Base-by-base conservation (phyloP, 1,140 invertebrate genomes). In the Microplitis mediator region DNA sequence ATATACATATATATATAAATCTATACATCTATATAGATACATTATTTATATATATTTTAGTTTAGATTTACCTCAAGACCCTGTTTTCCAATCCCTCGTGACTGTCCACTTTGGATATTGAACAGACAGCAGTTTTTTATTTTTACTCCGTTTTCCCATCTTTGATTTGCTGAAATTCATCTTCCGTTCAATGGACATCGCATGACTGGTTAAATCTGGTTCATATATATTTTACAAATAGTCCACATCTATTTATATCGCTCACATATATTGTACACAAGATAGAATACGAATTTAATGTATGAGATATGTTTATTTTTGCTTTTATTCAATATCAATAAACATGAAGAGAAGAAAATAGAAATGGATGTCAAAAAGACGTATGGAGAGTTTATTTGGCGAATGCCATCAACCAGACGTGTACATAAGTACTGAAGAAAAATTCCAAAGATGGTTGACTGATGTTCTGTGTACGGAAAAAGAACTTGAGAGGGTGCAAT, bases 301-400 rank as follows among this genome's bases (percentile, higher is more conserved):
- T 6, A 23, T 23, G 52, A 56, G n/a, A 13, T 16, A 23, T 56
- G 60, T 31, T 32, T 56, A 23, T 8, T 61, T 61, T 58, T 61
- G 23, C 3, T 32, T 61, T 32, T 31, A 32, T 61, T 61, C 32
- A 45, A 45, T 45, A 45, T 3, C 39, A 45, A 45, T 45, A 45
- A 45, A 45, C 39, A 45, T 5, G 16, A 31, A 35, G 14, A 61
- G 32, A 51, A 45, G 8, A 50, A 52, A 34, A 52, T 61, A 45
- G 39, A 45, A 8, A 45, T 11, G 39, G 39, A 5, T 31, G 6
- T 11, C 3, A 54, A 56, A 31, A n/a, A 31, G 31, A 45, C 39
- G 45, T 34, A 52, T 34, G 14, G 45, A 54, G 45, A 71, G 62
- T 65, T 71, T 71, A 71, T 71, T 71, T 58, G 69, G 50, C 32